A percentile compares a stretch with the other conserved stretches of the same genome.
phyloP scores from a whole-genome alignment of 2,113 vertebrate species.

The Megaceryle torquata region DNA sequence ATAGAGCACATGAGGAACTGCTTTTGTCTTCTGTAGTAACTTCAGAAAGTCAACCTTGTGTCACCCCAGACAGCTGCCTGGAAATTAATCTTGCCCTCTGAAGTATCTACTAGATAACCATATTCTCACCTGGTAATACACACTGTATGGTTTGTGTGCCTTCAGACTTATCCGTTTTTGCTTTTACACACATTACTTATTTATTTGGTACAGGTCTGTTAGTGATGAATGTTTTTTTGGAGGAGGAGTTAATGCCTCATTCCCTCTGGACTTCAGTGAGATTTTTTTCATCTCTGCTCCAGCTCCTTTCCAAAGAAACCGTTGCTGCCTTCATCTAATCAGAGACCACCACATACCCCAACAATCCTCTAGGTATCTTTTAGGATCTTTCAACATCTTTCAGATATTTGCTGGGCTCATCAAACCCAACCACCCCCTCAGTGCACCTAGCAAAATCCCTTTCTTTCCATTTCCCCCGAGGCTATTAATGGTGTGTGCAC shows the following conservation, averaged over 20 bases:
- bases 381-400: background rate
- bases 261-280: slow-evolving; percentile 16
- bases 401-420: background rate
- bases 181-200: slow-evolving; percentile 7
- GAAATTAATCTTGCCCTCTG: slow-evolving; percentile 14
- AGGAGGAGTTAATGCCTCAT: slow-evolving; percentile 1
- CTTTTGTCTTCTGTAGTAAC: background rate
- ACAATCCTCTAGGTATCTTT: background rate
- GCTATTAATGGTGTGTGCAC: background rate
- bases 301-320: slow-evolving; percentile 5
- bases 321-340: background rate
- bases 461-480: background rate
- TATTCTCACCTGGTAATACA: background rate
- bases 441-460: background rate
- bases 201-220: background rate
- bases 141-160: background rate
- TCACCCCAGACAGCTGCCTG: slow-evolving; percentile 15
- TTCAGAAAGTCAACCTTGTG: slow-evolving; percentile 28
- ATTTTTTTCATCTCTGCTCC: slow-evolving; percentile 23
- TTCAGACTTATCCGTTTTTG: background rate
- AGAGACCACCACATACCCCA: background rate
- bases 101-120: slow-evolving; percentile 1
- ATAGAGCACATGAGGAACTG: background rate
- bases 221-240: slow-evolving; percentile 25
- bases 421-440: background rate